phyloP scores from a whole-genome alignment of 2,888 invertebrate species.

The Aspidiotus destructor region DNA sequence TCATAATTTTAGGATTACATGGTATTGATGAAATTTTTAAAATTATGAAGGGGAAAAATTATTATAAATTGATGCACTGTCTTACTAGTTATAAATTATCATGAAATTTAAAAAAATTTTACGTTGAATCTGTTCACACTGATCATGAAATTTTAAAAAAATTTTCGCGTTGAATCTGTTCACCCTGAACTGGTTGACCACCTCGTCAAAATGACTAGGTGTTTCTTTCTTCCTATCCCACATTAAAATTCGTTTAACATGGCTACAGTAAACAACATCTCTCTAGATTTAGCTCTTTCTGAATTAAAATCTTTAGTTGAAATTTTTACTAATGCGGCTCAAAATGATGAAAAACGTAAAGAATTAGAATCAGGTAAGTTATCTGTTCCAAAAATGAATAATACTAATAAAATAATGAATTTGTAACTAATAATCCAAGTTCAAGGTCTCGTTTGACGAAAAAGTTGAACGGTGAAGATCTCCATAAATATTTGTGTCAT shows the following conservation, averaged over 20 bases:
- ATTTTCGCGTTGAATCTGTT: too few species aligned
- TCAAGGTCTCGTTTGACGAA: conserved; percentile 3
- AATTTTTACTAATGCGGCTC: conserved; percentile 10
- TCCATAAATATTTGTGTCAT: neutral
- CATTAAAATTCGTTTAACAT: conserved; percentile 10
- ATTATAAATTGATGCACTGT: conserved; percentile 9
- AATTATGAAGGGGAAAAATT: conserved; percentile 13
- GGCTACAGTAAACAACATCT: conserved; percentile 10
- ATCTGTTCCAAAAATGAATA: conserved; percentile 12
- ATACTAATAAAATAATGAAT: conserved; percentile 12
- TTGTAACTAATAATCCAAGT: conserved; percentile 7
- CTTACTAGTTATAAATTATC: conserved; percentile 9
- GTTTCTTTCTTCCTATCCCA: conserved; percentile 6
- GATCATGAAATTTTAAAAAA: too few species aligned
- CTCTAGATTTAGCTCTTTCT: conserved; percentile 6
- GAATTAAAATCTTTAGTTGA: conserved; percentile 14
- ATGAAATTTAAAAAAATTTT: conserved; percentile 8
- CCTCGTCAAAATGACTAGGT: conserved; percentile 11
- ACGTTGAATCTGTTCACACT: too few species aligned
- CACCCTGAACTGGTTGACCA: too few species aligned
- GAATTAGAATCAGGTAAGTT: conserved; percentile 12
- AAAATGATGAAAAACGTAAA: neutral
- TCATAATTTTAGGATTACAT: too few species aligned
- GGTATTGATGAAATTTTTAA: conserved; percentile 7
- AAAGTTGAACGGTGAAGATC: neutral